Base-by-base conservation (phyloP, 2,888 invertebrate genomes). In the Notodromas monacha region DNA sequence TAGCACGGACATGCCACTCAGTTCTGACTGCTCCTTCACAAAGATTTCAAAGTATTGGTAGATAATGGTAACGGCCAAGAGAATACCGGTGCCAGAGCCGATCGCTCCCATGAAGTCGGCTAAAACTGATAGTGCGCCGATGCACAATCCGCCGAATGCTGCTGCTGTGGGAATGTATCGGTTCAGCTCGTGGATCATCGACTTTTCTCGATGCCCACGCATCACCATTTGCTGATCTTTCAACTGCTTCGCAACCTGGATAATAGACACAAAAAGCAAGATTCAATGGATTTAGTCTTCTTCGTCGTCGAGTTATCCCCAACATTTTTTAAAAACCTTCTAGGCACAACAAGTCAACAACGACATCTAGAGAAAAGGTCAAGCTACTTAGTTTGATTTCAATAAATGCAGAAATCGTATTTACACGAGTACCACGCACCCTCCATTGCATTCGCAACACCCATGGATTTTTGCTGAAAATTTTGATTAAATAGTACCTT, bases 31-130 rank as follows among this genome's bases (percentile, higher is more conserved):
- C 57, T 99, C 96, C 54, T 96, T 96, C 39, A 99, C 89, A 55
- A 96, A 99, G 49, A 96, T 96, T 56, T 96, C 96, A 52, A 96
- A 96, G 66, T 96, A 96, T 58, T 99, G 92, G 55, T 96, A 99
- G 50, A 96, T 96, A 52, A 96, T 96, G 39, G 96, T 99, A 36
- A 99, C 96, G 38, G 96, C 96, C 34, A 99, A 59, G 32, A 99
- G 57, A 43, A 99, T 96, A 56, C 96, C 96, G 37, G 92, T 96
- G 40, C 55, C 55, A 0, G 76, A 77, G 36, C 96, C 92, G 45
- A 99, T 96, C 36, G 96, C 92, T 31, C 86, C 96, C 46, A 99
- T 58, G 59, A 99, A 96, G 55, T 96, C 96, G 11, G 96, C 96
- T 38, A 96, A 55, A 14, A 96, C 96, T 1, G 92, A 96, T 3